phyloP scores from a whole-genome alignment of 2,797 vertebrate genomes.

The Tauraco hartlaubi region DNA sequence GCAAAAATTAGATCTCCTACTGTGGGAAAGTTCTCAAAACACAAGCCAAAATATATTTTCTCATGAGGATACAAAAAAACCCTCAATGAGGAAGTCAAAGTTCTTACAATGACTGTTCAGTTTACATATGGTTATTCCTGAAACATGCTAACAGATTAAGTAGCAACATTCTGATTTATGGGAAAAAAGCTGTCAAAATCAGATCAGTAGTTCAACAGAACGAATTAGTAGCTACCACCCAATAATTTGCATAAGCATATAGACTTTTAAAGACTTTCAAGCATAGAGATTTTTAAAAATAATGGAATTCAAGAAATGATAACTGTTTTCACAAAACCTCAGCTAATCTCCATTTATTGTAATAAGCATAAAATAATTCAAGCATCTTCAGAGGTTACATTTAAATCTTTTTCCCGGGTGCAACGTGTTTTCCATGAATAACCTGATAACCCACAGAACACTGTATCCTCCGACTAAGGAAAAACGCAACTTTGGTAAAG shows the following conservation, averaged over 20 bases:
- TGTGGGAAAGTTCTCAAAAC: conserved; percentile 73
- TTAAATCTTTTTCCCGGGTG: not conserved
- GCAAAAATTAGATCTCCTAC: conserved; percentile 68
- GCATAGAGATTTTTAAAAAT: not conserved
- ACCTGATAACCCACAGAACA: not conserved
- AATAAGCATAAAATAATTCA: not conserved
- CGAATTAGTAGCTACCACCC: not conserved
- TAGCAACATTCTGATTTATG: not conserved
- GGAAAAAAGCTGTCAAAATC: not conserved
- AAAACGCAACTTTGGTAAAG: not conserved
- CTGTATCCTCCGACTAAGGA: not conserved
- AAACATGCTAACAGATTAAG: not conserved
- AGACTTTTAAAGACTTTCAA: not conserved
- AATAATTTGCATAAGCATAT: not conserved
- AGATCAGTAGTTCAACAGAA: not conserved
- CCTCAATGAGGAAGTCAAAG: conserved; percentile 31
- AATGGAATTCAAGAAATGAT: not conserved
- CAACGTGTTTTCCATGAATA: not conserved
- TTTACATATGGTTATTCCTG: not conserved
- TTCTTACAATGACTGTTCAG: conserved; percentile 9
- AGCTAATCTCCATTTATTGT: not conserved
- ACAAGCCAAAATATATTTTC: conserved; percentile 63
- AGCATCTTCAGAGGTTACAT: not conserved
- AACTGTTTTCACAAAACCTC: not conserved
- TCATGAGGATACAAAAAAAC: conserved; percentile 60